Evolutionary conservation across 1,140 invertebrate species (phyloP).

Genomic region (Lamellibrachia luymesi): DNA sequence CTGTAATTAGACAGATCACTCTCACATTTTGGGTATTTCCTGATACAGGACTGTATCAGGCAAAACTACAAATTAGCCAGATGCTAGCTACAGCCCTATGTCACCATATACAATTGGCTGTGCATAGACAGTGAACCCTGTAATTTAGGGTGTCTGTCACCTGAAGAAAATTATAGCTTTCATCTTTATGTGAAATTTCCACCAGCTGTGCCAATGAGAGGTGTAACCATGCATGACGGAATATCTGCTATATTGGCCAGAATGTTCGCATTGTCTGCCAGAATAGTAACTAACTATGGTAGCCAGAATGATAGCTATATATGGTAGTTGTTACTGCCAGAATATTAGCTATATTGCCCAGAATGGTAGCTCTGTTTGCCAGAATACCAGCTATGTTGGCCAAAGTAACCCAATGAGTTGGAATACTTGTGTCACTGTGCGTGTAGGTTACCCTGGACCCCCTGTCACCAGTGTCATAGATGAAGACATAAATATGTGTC

Average conservation of each 20-base stretch:
- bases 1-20: neutral
- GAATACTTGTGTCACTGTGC: neutral
- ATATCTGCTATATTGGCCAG: neutral
- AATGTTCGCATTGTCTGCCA: neutral
- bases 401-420: neutral
- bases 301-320: too few relatives aligned
- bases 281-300: too few relatives aligned
- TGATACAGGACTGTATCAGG: neutral
- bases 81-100: neutral
- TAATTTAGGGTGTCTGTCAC: neutral
- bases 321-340: neutral
- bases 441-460: neutral
- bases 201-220: neutral
- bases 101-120: neutral
- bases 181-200: neutral
- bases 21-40: neutral
- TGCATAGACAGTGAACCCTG: neutral
- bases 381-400: neutral
- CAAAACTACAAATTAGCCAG: neutral
- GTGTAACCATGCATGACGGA: neutral
- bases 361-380: neutral
- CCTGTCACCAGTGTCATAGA: neutral
- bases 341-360: neutral
- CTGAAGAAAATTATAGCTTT: neutral
- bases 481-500: neutral